Evolutionary conservation across 1,140 invertebrate genomes (phyloP).

Genomic region (Heliconius nattereri): DNA sequence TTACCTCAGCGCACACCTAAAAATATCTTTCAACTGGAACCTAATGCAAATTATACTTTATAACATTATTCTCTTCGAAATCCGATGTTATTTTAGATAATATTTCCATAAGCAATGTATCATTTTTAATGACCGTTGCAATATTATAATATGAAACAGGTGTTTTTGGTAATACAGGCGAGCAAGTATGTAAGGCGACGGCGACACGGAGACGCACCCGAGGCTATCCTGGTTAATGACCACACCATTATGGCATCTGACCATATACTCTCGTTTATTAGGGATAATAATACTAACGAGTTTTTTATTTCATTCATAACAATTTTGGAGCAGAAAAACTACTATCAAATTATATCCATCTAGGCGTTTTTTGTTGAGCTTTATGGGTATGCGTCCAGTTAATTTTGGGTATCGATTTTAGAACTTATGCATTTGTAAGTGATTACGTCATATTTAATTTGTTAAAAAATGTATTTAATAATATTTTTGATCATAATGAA

Average conservation of each 20-base stretch:
- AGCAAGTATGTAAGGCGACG: slow-evolving; percentile 42
- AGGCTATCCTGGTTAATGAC: slow-evolving; percentile 62
- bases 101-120: slow-evolving; percentile 13
- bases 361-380: slow-evolving; percentile 46
- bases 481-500: not conserved
- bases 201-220: slow-evolving; percentile 64
- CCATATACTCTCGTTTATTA: slow-evolving; percentile 75
- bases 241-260: slow-evolving; percentile 60
- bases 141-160: slow-evolving; percentile 28
- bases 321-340: slow-evolving; percentile 60
- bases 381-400: slow-evolving; percentile 35
- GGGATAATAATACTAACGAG: slow-evolving; percentile 74
- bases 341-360: slow-evolving; percentile 62
- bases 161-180: slow-evolving; percentile 38
- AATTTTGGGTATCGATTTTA: slow-evolving; percentile 25
- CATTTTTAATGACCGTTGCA: slow-evolving; percentile 16
- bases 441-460: slow-evolving; percentile 11
- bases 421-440: slow-evolving; percentile 9
- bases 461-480: not conserved
- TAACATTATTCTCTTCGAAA: not conserved
- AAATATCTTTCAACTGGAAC: not conserved
- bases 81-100: slow-evolving; percentile 14
- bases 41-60: not conserved
- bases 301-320: slow-evolving; percentile 66
- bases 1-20: not conserved